phyloP scores from a whole-genome alignment of 1,140 invertebrate species.

The Tetragnatha versicolor region DNA sequence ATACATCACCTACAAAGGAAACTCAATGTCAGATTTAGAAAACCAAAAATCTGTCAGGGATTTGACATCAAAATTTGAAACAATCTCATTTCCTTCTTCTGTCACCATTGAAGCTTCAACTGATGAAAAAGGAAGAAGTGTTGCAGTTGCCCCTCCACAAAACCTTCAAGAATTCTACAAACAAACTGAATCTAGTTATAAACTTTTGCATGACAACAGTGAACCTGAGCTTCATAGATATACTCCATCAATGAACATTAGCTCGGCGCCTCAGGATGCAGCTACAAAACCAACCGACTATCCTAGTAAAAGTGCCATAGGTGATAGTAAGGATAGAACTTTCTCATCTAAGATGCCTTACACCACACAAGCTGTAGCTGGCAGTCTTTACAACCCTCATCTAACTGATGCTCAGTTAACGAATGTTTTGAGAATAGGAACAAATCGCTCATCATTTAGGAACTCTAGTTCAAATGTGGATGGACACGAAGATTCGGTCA shows the following conservation, averaged over 20 bases:
- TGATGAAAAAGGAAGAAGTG: neutral
- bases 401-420: constrained; percentile 47
- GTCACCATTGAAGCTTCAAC: neutral
- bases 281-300: neutral
- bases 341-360: constrained; percentile 3
- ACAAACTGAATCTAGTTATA: no score
- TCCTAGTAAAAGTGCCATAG: neutral
- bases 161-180: neutral
- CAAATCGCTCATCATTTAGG: constrained; percentile 33
- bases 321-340: constrained; percentile 14
- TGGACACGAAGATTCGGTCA: constrained; percentile 9
- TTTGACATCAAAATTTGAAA: constrained; percentile 84
- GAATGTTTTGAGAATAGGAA: constrained; percentile 48
- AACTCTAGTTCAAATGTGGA: constrained; percentile 20
- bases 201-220: no score
- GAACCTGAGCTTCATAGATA: neutral
- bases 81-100: constrained; percentile 62
- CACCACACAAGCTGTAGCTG: constrained; percentile 5
- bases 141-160: neutral
- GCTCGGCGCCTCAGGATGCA: neutral
- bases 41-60: constrained; percentile 72
- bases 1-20: neutral
- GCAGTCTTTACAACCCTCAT: constrained; percentile 32
- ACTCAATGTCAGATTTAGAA: neutral
- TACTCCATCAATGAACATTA: neutral